A percentile compares a stretch with the other conserved stretches of the same genome.
phyloP scores from a whole-genome alignment of 2,797 vertebrate species.

The Cyclura pinguis region DNA sequence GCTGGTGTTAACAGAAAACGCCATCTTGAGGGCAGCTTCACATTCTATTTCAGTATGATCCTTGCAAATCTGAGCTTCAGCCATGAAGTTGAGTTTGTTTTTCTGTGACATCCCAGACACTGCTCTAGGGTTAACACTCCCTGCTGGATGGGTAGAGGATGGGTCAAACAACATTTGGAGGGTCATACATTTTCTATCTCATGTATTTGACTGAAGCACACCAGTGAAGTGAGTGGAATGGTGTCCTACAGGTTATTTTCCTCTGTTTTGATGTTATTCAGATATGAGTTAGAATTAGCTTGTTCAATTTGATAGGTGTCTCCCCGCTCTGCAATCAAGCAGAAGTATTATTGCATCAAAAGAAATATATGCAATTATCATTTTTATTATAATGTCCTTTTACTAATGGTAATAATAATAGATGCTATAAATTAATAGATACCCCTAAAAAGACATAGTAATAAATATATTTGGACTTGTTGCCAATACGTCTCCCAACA shows the following conservation, averaged over 20 bases:
- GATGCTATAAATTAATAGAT: too few species aligned
- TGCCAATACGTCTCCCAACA: background rate
- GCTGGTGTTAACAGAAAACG: too few species aligned
- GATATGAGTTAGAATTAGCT: background rate
- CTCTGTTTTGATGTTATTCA: background rate
- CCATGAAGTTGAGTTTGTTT: constrained; percentile 61
- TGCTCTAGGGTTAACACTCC: background rate
- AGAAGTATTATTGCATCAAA: background rate
- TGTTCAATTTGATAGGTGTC: background rate
- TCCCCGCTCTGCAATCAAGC: background rate
- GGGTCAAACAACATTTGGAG: background rate
- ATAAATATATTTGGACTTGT: background rate
- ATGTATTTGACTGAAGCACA: background rate
- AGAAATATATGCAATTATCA: background rate
- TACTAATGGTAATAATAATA: background rate
- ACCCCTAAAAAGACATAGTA: background rate
- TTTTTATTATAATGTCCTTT: background rate
- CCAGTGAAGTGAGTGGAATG: background rate
- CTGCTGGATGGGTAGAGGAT: background rate
- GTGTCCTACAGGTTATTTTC: background rate
- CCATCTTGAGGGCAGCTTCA: too few species aligned
- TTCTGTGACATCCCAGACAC: constrained; percentile 54
- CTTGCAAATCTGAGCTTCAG: constrained; percentile 74
- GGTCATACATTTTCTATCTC: background rate
- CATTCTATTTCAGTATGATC: too few species aligned